Evolutionary conservation across 2,888 invertebrate species (phyloP).

Genomic region (Aricia artaxerxes): DNA sequence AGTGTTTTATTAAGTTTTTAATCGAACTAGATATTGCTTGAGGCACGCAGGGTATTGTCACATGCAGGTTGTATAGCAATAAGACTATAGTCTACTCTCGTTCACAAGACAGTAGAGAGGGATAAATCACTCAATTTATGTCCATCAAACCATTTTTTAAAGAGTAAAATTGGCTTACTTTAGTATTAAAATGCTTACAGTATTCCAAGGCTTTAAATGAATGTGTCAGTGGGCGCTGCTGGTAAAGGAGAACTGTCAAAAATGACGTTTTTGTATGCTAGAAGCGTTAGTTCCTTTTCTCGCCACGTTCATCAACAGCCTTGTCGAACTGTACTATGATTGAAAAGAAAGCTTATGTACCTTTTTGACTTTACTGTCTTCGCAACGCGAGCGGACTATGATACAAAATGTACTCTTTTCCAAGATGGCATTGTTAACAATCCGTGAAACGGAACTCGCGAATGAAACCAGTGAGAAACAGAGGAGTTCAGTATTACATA

Average conservation of each 20-base stretch:
- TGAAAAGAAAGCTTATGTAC: neutral
- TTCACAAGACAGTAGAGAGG: neutral
- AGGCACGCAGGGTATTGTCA: constrained; percentile 28
- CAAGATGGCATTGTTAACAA: neutral
- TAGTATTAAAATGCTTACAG: too few relatives aligned
- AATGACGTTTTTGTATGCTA: too few relatives aligned
- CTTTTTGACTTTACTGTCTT: neutral
- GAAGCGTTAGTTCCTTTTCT: too few relatives aligned
- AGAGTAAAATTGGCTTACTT: too few relatives aligned
- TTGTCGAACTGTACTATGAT: too few relatives aligned
- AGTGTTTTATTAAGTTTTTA: neutral
- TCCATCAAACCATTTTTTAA: too few relatives aligned
- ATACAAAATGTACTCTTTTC: neutral
- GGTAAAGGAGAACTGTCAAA: too few relatives aligned
- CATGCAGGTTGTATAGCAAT: constrained; percentile 21
- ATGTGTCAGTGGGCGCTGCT: too few relatives aligned
- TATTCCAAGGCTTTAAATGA: too few relatives aligned
- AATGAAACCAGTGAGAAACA: neutral
- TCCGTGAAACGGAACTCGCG: neutral
- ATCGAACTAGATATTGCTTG: neutral
- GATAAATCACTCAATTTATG: too few relatives aligned
- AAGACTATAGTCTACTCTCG: neutral
- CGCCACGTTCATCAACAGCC: too few relatives aligned
- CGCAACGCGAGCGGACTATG: neutral
- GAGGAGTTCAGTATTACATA: neutral